Evolutionary conservation across 2,888 invertebrate species (phyloP), one percentile per base, ranked within the genome.

Genomic region (Brassicogethes aeneus): DNA sequence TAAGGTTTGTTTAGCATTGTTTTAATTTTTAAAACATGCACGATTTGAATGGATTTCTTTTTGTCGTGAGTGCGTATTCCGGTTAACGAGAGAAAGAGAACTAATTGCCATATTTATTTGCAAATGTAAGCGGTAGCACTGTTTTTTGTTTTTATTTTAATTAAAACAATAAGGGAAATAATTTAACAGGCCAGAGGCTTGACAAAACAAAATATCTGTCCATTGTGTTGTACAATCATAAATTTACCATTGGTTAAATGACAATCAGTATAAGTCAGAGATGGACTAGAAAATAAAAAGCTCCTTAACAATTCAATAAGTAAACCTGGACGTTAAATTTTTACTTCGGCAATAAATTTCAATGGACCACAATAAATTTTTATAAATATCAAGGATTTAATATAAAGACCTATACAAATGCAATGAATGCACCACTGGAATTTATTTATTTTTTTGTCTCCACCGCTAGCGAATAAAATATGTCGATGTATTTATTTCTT

Each of bases 111-210:
- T 48, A 44, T 46, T 45, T 48, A 48, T 48, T 37, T 48, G 43
- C 47, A 47, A 50, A 45, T 46, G 48, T 48, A 45, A 43, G 40
- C 47, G 47, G 47, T 51, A 51, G 48, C 47, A 49, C 45, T 41
- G 46, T 47, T 46, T 46, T 45, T 47, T 47, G 46, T 51, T 51
- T 43, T 51, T 51, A 51, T 51, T 51, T 51, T 51, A 51, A 51
- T 51, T 51, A 47, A 46, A 51, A 51, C 51, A 51, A 51, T 51
- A 47, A 47, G 43, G 40, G 41, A 45, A 45, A 49, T 48, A 51
- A 51, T 51, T 47, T 39, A 51, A 44, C 45, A 41, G 47, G 48
- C 41, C 48, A 51, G 44, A 46, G 46, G 47, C 47, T 47, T 51
- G 48, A 51, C 51, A 51, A 51, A 51, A 51, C 47, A 42, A 51